phyloP scores from a whole-genome alignment of 1,140 invertebrate species.

The Trachymyrmex cornetzi region DNA sequence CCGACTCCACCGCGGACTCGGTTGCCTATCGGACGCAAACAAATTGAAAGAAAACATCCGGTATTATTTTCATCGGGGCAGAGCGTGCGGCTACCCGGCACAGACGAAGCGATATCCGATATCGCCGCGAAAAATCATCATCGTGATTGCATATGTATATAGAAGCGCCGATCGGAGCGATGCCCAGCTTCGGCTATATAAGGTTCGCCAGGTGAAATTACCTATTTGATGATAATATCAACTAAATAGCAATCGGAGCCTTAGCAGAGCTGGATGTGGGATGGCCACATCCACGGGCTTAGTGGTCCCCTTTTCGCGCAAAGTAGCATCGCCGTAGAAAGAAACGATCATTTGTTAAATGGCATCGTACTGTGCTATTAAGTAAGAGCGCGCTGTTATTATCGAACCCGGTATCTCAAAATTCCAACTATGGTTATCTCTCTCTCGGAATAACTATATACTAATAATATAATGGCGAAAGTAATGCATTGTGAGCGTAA shows the following conservation, averaged over 20 bases:
- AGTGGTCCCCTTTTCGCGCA: conserved; percentile 48
- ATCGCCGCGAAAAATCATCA: conserved; percentile 57
- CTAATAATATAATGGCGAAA: conserved; percentile 57
- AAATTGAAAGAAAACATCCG: conserved; percentile 74
- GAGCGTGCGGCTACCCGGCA: conserved; percentile 1
- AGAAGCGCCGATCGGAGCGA: conserved; percentile 32
- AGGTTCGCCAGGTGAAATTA: conserved; percentile 57
- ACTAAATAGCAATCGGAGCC: conserved; percentile 59
- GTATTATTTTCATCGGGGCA: conserved; percentile 67
- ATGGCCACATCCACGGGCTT: conserved; percentile 1
- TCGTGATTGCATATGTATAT: conserved; percentile 65
- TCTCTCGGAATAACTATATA: conserved; percentile 42
- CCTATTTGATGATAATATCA: conserved; percentile 62
- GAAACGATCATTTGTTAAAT: conserved; percentile 62
- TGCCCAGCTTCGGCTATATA: conserved; percentile 39
- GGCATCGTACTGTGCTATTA: conserved; percentile 50
- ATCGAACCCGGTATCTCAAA: conserved; percentile 42
- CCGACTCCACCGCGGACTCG: conserved; percentile 3
- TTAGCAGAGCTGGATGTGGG: conserved; percentile 17
- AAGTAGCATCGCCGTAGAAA: conserved; percentile 51
- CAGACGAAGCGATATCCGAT: conserved; percentile 36
- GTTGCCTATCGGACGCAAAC: conserved; percentile 65
- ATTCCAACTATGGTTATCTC: conserved; percentile 24
- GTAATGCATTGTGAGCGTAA: conserved; percentile 24
- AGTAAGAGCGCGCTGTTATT: conserved; percentile 57